Evolutionary conservation across 2,797 vertebrate genomes (phyloP).

Genomic region (Philypnodon macrostomus): DNA sequence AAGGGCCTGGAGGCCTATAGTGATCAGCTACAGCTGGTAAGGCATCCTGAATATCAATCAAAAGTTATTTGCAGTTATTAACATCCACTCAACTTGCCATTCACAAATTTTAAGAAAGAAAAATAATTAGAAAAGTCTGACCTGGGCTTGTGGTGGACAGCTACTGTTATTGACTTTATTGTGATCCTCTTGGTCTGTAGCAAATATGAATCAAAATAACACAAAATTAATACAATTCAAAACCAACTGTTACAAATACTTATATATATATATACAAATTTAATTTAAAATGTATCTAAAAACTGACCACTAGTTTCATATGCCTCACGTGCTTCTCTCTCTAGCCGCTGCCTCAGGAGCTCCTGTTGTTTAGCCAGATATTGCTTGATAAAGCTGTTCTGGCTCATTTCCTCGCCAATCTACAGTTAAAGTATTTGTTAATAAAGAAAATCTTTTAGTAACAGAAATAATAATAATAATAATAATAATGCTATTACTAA

Average conservation of each 20-base stretch:
- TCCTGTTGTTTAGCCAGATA: constrained; percentile 94
- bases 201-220: constrained; percentile 18
- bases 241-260: too few relatives aligned
- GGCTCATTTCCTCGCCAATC: constrained; percentile 95
- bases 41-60: constrained; percentile 58
- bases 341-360: constrained; percentile 85
- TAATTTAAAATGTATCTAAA: not conserved
- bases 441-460: too few relatives aligned
- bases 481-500: too few relatives aligned
- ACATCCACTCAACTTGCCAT: not conserved
- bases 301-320: constrained; percentile 84
- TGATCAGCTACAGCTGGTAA: constrained; percentile 59
- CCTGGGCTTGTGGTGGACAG: constrained; percentile 70
- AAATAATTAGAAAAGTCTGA: constrained; percentile 35
- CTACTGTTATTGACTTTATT: constrained; percentile 73
- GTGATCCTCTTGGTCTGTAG: constrained; percentile 72
- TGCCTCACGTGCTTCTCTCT: constrained; percentile 87
- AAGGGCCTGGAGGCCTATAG: constrained; percentile 62
- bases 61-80: not conserved
- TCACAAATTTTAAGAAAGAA: too few relatives aligned
- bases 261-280: too few relatives aligned
- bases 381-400: constrained; percentile 94
- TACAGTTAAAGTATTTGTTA: constrained; percentile 62
- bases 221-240: constrained; percentile 12
- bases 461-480: too few relatives aligned